Percentiles rank a stretch among this genome's conserved stretches.
Evolutionary conservation across 2,113 vertebrate species (phyloP).

Genomic region (Phrynocephalus versicolor): DNA sequence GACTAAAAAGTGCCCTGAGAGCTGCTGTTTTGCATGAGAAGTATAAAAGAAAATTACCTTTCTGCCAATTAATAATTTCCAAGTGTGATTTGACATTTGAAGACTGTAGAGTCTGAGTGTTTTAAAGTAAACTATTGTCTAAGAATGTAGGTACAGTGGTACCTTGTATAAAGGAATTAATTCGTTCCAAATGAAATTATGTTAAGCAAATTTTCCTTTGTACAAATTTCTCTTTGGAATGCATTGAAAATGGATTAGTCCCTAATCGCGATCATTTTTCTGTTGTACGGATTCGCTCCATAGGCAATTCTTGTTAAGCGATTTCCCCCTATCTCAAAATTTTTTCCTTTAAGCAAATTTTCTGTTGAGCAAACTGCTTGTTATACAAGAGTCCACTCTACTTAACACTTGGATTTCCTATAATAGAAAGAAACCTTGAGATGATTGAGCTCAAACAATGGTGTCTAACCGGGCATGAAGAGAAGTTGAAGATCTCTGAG

Average conservation of each 20-base stretch:
- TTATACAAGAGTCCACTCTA: too few species aligned
- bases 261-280: too few species aligned
- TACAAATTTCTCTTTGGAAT: too few species aligned
- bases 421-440: not conserved
- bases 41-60: not conserved
- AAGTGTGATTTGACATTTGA: not conserved
- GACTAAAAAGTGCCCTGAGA: not conserved
- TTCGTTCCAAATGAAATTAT: too few species aligned
- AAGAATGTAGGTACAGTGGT: not conserved
- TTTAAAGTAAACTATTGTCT: conserved; percentile 3
- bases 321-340: too few species aligned
- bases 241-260: too few species aligned
- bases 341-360: too few species aligned
- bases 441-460: not conserved
- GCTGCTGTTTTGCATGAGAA: not conserved
- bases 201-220: too few species aligned
- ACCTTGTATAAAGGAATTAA: not conserved
- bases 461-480: not conserved
- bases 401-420: not conserved
- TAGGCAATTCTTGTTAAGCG: too few species aligned
- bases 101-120: not conserved
- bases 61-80: not conserved
- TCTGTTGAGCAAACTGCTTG: too few species aligned
- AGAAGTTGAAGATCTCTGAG: not conserved
- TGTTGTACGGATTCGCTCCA: too few species aligned